Evolutionary conservation across 2,888 invertebrate species (phyloP).

Genomic region (Megalurothrips usitatus): DNA sequence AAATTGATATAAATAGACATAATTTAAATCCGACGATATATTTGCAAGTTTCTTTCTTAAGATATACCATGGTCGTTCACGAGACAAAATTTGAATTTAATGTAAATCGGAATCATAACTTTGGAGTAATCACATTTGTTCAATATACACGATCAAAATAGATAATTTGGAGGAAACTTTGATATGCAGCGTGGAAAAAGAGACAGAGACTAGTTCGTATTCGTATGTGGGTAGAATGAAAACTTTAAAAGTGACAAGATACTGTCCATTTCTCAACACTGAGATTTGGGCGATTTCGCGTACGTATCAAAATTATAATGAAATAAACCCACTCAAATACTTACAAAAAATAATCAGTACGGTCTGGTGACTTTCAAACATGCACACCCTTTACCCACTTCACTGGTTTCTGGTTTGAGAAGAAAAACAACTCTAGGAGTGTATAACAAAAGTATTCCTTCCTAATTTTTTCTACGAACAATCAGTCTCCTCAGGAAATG

Average conservation of each 20-base stretch:
- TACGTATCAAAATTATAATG: slow-evolving; percentile 28
- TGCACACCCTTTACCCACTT: slow-evolving; percentile 35
- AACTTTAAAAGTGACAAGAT: background rate
- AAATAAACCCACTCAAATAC: slow-evolving; percentile 6
- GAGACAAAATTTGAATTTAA: background rate
- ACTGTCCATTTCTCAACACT: background rate
- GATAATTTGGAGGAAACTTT: background rate
- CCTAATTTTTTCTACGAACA: slow-evolving; percentile 34
- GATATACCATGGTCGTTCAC: background rate
- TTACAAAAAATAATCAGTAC: slow-evolving; percentile 37
- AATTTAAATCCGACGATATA: background rate
- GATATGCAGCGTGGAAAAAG: slow-evolving; percentile 22
- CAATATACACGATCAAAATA: slow-evolving; percentile 28
- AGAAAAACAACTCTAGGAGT: slow-evolving; percentile 34
- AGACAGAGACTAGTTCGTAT: slow-evolving; percentile 13
- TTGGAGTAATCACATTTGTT: slow-evolving; percentile 31
- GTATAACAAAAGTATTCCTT: slow-evolving; percentile 35
- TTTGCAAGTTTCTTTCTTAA: background rate
- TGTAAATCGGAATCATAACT: slow-evolving; percentile 27
- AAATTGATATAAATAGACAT: slow-evolving; percentile 12
- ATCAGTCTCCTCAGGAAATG: slow-evolving; percentile 38
- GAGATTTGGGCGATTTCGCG: background rate
- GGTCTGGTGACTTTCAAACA: slow-evolving; percentile 37
- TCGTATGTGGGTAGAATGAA: background rate
- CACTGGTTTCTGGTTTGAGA: background rate